Conservation (phyloP, 2,113 vertebrate genomes). For the Diglossa brunneiventris region DNA sequence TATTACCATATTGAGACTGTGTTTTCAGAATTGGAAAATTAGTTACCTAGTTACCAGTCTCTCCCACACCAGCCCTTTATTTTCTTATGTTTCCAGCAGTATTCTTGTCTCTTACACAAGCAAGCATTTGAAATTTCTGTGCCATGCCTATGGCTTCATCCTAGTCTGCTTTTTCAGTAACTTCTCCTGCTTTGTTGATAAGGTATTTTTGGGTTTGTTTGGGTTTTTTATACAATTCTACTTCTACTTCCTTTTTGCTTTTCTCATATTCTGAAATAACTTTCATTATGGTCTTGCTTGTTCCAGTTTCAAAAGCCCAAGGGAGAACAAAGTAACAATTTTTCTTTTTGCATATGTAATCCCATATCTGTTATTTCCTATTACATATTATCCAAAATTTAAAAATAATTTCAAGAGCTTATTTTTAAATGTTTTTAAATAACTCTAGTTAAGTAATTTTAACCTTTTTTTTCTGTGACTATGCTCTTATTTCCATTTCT, state of each 20-base stretch:
- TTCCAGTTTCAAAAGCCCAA: background rate
- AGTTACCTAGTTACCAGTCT: background rate
- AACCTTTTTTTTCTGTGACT: background rate
- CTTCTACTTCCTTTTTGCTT: background rate
- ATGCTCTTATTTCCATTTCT: background rate
- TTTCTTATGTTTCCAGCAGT: background rate
- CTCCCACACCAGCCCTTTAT: background rate
- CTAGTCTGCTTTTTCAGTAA: background rate
- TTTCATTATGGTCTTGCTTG: background rate
- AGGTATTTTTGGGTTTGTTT: too few relatives aligned
- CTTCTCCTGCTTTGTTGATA: background rate
- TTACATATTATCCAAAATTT: background rate
- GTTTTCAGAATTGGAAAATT: background rate
- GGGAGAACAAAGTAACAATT: background rate
- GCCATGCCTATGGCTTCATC: background rate
- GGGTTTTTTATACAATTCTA: background rate
- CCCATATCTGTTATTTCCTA: background rate
- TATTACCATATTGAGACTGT: background rate
- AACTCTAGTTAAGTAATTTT: background rate
- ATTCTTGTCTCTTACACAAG: background rate
- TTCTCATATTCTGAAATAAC: background rate
- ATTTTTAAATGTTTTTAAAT: background rate
- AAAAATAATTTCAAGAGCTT: background rate
- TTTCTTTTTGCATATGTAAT: background rate
- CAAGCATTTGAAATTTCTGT: background rate